Conservation (phyloP, 2,888 invertebrate genomes). For the Sesia bembeciformis region DNA sequence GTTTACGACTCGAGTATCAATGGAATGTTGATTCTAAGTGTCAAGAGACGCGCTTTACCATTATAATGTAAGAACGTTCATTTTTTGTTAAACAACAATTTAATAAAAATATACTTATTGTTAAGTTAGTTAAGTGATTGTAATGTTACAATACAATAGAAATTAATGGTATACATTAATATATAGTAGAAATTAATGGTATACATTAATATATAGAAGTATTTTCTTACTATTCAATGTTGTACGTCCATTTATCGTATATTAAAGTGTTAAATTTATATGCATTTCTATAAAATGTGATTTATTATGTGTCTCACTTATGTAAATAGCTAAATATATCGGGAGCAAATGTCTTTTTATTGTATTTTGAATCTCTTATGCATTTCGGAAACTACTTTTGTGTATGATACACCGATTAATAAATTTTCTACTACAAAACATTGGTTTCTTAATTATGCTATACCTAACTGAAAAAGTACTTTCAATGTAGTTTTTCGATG, state of each 20-base stretch:
- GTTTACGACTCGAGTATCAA: slow-evolving; percentile 22
- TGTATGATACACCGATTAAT: slow-evolving; percentile 56
- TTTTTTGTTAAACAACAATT: slow-evolving; percentile 5
- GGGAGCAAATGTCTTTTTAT: slow-evolving; percentile 51
- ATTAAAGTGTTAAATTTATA: slow-evolving; percentile 34
- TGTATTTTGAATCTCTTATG: slow-evolving; percentile 65
- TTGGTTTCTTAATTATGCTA: background rate
- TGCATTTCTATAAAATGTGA: slow-evolving; percentile 55
- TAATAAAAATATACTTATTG: slow-evolving; percentile 31
- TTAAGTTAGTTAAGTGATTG: slow-evolving; percentile 61
- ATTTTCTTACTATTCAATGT: slow-evolving; percentile 53
- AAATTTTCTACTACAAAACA: slow-evolving; percentile 44
- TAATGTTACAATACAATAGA: slow-evolving; percentile 36
- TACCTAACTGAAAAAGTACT: too few species aligned
- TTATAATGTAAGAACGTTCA: slow-evolving; percentile 8
- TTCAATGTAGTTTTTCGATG: too few species aligned
- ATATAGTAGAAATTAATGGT: slow-evolving; percentile 28
- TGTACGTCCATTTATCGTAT: slow-evolving; percentile 60
- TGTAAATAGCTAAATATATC: slow-evolving; percentile 44
- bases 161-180: slow-evolving; percentile 20
- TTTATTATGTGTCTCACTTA: slow-evolving; percentile 37
- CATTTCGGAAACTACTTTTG: slow-evolving; percentile 63
- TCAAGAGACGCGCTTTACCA: slow-evolving; percentile 28
- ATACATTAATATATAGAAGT: slow-evolving; percentile 20
- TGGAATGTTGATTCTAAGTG: slow-evolving; percentile 17